Evolutionary conservation across 2,888 invertebrate species (phyloP).

Genomic region (Eristalinus aeneus): DNA sequence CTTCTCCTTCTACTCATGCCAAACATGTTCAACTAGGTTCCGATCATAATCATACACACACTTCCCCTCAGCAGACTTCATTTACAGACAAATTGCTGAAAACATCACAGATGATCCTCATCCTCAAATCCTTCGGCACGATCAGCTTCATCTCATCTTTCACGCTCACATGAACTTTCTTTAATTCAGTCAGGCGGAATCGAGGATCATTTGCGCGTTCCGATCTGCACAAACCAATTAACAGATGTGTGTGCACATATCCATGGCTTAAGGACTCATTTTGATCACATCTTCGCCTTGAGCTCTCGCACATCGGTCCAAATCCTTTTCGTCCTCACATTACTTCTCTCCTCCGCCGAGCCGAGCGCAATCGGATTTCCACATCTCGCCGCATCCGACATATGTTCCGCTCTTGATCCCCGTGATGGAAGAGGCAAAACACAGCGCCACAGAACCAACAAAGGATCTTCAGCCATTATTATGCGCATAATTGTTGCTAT

Average conservation of each 20-base stretch:
- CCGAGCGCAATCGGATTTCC: slow-evolving; percentile 37
- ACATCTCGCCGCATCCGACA: slow-evolving; percentile 61
- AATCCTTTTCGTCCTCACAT: slow-evolving; percentile 34
- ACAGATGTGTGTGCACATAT: slow-evolving; percentile 51
- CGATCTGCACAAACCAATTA: slow-evolving; percentile 57
- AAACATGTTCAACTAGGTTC: no score
- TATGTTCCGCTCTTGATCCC: slow-evolving; percentile 50
- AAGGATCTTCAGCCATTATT: slow-evolving; percentile 71
- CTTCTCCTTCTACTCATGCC: no score
- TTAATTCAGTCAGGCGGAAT: slow-evolving; percentile 7
- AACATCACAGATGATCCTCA: not conserved
- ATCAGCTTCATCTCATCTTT: slow-evolving; percentile 61
- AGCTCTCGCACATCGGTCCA: slow-evolving; percentile 23
- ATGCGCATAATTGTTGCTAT: slow-evolving; percentile 73
- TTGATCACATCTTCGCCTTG: slow-evolving; percentile 10
- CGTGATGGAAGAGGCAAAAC: slow-evolving; percentile 42
- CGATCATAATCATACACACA: not conserved
- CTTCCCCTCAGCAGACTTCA: not conserved
- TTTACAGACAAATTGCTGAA: not conserved
- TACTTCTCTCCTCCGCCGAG: slow-evolving; percentile 23
- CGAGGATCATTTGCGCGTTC: slow-evolving; percentile 31
- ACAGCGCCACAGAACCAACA: slow-evolving; percentile 60
- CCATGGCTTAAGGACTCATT: not conserved
- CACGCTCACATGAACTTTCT: slow-evolving; percentile 52
- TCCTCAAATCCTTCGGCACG: slow-evolving; percentile 10